These are phyloP conservation scores for Macquaria australasica DNA, from an alignment of 2,113 vertebrate genomes.

Conservation along the genomic window DNA sequence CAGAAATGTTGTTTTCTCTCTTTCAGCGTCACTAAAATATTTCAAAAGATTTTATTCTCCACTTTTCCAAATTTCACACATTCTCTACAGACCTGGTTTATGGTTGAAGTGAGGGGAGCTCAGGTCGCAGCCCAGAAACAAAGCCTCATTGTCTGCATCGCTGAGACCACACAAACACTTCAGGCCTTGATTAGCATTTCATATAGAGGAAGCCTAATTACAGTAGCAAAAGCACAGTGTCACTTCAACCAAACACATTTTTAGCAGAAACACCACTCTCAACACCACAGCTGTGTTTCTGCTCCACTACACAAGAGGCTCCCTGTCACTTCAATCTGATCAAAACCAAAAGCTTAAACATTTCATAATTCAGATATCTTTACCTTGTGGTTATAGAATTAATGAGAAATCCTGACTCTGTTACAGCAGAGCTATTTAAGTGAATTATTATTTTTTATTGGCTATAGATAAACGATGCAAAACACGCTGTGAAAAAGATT, in stretches of 20 bases:
- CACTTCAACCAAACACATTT: background rate
- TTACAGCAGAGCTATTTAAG: background rate
- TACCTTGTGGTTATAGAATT: background rate
- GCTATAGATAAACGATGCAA: background rate
- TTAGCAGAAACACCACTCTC: slow-evolving; percentile 16
- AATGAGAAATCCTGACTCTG: background rate
- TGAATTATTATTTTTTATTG: background rate
- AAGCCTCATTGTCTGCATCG: slow-evolving; percentile 52
- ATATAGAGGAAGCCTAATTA: slow-evolving; percentile 11
- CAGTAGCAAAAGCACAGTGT: slow-evolving; percentile 18
- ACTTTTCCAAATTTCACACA: background rate
- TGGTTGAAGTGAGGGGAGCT: slow-evolving; percentile 15
- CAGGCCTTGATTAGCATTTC: slow-evolving; percentile 54
- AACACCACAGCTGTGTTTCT: background rate
- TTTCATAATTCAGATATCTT: background rate
- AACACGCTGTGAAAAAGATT: no score
- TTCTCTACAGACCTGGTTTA: background rate
- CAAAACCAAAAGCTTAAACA: background rate
- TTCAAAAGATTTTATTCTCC: background rate
- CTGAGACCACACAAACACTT: slow-evolving; percentile 46
- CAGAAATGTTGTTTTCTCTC: background rate
- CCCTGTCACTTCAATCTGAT: background rate
- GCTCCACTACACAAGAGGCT: background rate
- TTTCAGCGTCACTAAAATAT: background rate
- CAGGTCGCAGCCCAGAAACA: slow-evolving; percentile 42